These are phyloP conservation scores for Nothocercus nigrocapillus DNA, from an alignment of 2,113 vertebrate species.

Conservation along the genomic window DNA sequence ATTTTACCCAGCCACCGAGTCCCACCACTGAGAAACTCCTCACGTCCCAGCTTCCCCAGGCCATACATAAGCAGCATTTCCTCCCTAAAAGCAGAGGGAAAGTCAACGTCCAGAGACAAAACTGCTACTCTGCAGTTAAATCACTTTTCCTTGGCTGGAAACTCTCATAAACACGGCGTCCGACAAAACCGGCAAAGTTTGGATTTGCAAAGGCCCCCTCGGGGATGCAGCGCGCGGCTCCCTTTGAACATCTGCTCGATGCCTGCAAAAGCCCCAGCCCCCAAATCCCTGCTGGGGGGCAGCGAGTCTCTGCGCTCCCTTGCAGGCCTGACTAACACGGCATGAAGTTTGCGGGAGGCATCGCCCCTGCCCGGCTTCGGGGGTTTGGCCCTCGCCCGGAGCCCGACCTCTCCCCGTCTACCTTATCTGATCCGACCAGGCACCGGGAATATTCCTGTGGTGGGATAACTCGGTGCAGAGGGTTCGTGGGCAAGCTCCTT, in stretches of 20 bases:
- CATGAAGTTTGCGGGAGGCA: background rate
- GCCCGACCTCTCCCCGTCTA: too few relatives aligned
- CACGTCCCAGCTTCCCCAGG: background rate
- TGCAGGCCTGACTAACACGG: constrained; percentile 7
- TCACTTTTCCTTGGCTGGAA: background rate
- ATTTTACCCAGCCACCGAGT: background rate
- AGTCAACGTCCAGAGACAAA: background rate
- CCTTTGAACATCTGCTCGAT: constrained; percentile 39
- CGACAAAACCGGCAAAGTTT: background rate
- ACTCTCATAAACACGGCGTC: background rate
- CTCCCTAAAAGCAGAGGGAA: constrained; percentile 24
- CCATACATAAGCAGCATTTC: background rate
- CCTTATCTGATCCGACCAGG: constrained; percentile 17
- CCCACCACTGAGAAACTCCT: background rate
- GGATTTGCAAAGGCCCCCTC: constrained; percentile 11
- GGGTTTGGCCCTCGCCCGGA: background rate
- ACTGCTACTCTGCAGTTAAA: constrained; percentile 15
- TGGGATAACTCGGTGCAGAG: fast-evolving
- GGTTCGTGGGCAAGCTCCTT: background rate
- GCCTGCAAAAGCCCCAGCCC: constrained; percentile 17
- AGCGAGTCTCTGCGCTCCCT: background rate
- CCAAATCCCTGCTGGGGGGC: constrained; percentile 50
- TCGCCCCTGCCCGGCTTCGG: background rate
- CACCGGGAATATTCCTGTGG: constrained; percentile 32
- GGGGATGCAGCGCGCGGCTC: background rate